Conservation (phyloP, 2,113 vertebrate species). For the Numenius arquata region DNA sequence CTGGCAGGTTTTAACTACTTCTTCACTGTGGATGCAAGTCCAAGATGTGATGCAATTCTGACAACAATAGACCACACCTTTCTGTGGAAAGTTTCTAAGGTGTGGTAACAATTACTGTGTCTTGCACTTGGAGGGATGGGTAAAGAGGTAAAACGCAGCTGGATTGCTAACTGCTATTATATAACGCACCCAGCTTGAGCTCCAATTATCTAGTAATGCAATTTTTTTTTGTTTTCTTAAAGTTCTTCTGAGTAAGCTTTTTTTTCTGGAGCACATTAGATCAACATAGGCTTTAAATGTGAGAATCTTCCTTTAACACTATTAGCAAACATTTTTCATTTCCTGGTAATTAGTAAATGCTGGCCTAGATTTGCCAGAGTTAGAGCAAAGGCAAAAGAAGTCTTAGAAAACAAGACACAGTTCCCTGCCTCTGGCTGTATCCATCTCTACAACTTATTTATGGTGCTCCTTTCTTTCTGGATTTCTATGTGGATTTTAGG, state of each 20-base stretch:
- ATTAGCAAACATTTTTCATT: neutral
- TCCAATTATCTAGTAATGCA: neutral
- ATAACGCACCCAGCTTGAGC: neutral
- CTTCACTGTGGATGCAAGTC: neutral
- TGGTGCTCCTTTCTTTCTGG: neutral
- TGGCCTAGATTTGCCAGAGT: neutral
- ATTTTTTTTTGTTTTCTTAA: neutral
- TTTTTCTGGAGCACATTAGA: neutral
- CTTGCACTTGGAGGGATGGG: neutral
- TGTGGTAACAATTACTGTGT: neutral
- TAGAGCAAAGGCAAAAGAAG: neutral
- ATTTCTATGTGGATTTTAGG: neutral
- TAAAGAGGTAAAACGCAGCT: neutral
- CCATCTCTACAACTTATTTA: neutral
- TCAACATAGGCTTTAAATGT: neutral
- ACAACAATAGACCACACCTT: conserved; percentile 47
- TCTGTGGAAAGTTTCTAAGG: neutral
- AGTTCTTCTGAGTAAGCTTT: neutral
- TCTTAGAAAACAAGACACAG: no score
- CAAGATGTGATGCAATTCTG: conserved; percentile 28
- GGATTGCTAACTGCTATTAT: neutral
- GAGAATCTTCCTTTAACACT: neutral
- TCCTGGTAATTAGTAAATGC: neutral
- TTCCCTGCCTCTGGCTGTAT: no score
- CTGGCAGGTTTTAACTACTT: conserved; percentile 10